Conservation (phyloP, 2,113 vertebrate genomes). For the Equus przewalskii region DNA sequence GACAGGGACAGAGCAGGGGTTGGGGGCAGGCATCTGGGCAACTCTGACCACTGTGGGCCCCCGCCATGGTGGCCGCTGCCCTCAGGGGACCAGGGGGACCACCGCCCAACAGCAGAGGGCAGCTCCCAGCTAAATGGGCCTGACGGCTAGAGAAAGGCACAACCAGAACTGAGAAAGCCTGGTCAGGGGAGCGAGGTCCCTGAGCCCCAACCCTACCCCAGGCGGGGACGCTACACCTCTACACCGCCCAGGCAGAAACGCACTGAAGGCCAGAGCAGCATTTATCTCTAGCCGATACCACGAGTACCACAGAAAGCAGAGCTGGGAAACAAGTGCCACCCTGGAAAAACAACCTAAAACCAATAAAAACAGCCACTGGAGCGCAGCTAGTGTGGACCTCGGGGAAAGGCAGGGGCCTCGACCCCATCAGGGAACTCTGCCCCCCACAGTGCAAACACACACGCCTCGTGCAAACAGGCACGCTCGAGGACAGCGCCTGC, state of each 20-base stretch:
- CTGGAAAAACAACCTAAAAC: background rate
- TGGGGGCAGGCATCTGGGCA: fast-evolving
- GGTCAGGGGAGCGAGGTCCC: background rate
- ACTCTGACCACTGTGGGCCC: background rate
- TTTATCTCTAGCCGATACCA: fast-evolving
- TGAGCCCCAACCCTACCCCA: background rate
- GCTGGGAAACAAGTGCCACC: background rate
- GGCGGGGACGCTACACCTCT: background rate
- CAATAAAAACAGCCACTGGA: background rate
- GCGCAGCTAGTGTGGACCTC: no score
- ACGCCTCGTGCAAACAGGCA: no score
- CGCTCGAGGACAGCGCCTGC: no score
- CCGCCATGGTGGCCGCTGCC: fast-evolving
- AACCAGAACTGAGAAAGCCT: fast-evolving
- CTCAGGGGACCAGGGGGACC: background rate
- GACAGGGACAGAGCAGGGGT: background rate
- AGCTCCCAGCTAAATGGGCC: background rate
- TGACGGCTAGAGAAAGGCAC: no score
- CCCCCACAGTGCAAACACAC: no score
- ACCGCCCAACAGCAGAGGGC: background rate
- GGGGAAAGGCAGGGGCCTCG: no score
- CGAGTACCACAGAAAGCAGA: no score
- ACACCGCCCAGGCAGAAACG: background rate
- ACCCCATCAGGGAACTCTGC: no score
- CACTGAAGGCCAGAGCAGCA: fast-evolving